phyloP scores from a whole-genome alignment of 2,888 invertebrate genomes.

The Aleiodes testaceus region DNA sequence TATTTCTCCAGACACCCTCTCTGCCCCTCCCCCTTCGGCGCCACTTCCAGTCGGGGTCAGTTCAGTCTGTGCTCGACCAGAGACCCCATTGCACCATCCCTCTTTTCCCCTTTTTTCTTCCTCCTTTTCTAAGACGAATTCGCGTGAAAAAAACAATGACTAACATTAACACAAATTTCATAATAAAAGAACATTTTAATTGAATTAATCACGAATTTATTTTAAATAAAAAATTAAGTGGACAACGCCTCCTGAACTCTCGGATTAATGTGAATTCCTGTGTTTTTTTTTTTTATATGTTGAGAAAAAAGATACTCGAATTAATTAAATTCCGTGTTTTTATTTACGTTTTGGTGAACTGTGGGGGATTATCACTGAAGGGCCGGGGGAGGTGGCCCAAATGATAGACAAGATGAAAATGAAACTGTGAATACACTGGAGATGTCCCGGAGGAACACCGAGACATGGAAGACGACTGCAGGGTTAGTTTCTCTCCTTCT shows the following conservation, averaged over 20 bases:
- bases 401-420: constrained; percentile 26
- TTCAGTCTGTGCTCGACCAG: constrained; percentile 67
- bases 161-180: too few species aligned
- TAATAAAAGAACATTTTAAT: too few species aligned
- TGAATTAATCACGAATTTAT: too few species aligned
- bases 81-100: constrained; percentile 55
- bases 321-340: neutral
- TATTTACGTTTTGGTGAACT: constrained; percentile 15
- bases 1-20: constrained; percentile 36
- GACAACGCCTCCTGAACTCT: neutral
- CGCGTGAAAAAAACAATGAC: neutral
- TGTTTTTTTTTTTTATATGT: neutral
- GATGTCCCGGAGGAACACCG: constrained; percentile 62
- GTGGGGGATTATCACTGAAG: constrained; percentile 19
- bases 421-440: constrained; percentile 19
- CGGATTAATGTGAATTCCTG: constrained; percentile 1
- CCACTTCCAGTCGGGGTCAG: constrained; percentile 61
- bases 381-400: constrained; percentile 6
- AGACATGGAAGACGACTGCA: constrained; percentile 67
- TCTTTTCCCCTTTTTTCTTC: constrained; percentile 15
- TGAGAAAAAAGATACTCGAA: too few species aligned
- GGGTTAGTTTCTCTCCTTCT: constrained; percentile 56
- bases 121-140: constrained; percentile 36
- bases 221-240: neutral
- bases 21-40: constrained; percentile 54